Conservation (phyloP, 2,113 vertebrate species). For the Regulus satrapa region DNA sequence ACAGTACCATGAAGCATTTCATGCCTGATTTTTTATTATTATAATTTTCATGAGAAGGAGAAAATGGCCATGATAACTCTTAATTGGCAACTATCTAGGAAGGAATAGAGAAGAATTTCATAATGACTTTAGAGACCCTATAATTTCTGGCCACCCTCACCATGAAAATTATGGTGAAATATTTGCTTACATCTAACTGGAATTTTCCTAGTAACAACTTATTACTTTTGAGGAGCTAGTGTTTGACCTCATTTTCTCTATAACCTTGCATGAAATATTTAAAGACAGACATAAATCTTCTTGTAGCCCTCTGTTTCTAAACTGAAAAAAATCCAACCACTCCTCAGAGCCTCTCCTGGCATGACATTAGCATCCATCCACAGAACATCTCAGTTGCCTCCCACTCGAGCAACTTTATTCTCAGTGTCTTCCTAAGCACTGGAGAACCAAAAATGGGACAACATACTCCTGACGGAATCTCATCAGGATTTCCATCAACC, state of each 20-base stretch:
- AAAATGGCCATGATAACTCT: background rate
- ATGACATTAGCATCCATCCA: background rate
- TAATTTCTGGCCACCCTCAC: background rate
- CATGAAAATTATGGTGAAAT: background rate
- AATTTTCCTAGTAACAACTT: background rate
- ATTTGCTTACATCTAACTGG: background rate
- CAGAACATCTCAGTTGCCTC: background rate
- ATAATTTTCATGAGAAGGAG: background rate
- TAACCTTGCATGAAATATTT: background rate
- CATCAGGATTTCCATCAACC: background rate
- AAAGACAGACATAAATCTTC: background rate
- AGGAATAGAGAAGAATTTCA: background rate
- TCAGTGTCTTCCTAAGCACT: background rate
- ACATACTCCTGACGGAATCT: background rate
- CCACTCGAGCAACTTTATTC: background rate
- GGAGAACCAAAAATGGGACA: background rate
- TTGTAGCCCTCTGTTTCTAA: background rate
- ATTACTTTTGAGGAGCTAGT: background rate
- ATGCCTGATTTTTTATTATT: background rate
- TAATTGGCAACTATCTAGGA: background rate
- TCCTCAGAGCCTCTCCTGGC: background rate
- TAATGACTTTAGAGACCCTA: background rate
- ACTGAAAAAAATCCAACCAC: background rate
- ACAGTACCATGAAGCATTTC: background rate
- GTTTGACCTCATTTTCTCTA: background rate